phyloP scores from a whole-genome alignment of 2,888 invertebrate genomes.

The Apotomis turbidana region DNA sequence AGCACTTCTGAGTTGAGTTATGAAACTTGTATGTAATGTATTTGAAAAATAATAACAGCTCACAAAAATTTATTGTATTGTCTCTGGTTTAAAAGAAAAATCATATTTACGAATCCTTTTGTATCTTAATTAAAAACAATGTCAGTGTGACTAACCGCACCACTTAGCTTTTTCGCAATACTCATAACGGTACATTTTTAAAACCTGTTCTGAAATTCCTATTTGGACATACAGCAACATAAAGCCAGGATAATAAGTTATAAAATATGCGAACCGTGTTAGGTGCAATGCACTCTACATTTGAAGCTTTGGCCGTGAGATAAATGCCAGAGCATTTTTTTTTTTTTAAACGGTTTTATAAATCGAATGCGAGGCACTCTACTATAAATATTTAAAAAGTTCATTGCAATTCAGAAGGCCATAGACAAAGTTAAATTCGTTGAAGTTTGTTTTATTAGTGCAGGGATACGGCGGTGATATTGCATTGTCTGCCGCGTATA shows the following conservation, averaged over 20 bases:
- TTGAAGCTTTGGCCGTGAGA: conserved; percentile 41
- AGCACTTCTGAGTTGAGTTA: conserved; percentile 25
- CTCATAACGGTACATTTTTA: conserved; percentile 51
- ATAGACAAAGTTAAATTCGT: conserved; percentile 1
- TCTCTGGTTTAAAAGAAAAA: conserved; percentile 15
- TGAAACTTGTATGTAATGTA: conserved; percentile 4
- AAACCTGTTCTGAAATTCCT: conserved; percentile 55
- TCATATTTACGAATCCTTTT: conserved; percentile 15
- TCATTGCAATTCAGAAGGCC: conserved; percentile 6
- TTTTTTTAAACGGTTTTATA: conserved; percentile 30
- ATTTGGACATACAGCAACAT: conserved; percentile 44
- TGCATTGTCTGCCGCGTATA: conserved; percentile 5
- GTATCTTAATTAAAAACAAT: conserved; percentile 36
- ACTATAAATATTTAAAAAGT: conserved; percentile 15
- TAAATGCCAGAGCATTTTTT: conserved; percentile 33
- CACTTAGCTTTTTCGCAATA: conserved; percentile 33
- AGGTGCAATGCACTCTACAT: conserved; percentile 46
- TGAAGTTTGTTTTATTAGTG: conserved; percentile 1
- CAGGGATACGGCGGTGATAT: conserved; percentile 1
- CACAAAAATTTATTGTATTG: neutral
- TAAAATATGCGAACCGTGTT: conserved; percentile 47
- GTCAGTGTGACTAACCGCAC: conserved; percentile 34
- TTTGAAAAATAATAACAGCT: neutral
- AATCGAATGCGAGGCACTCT: neutral
- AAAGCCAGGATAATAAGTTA: conserved; percentile 41